Evolutionary conservation across 2,888 invertebrate genomes (phyloP).

Genomic region (Pecten maximus): DNA sequence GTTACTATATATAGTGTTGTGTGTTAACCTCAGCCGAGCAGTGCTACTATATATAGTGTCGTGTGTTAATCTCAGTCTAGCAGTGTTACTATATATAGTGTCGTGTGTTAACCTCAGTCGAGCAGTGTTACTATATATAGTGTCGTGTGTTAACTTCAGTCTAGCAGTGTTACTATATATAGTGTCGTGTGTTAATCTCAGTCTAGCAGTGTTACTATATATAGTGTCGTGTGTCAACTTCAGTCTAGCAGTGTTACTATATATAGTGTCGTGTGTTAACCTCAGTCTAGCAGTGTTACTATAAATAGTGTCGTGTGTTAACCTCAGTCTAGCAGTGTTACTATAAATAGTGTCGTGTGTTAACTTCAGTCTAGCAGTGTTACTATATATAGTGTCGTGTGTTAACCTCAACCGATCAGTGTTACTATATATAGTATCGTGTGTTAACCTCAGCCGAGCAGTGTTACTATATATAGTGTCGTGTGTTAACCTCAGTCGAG

Average conservation of each 20-base stretch:
- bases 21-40: background rate
- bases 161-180: background rate
- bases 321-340: background rate
- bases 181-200: background rate
- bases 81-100: background rate
- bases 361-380: background rate
- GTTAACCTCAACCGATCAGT: background rate
- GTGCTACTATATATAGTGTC: background rate
- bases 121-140: background rate
- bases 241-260: too few species aligned
- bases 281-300: too few species aligned
- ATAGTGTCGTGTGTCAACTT: background rate
- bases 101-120: background rate
- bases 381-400: background rate
- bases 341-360: background rate
- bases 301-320: background rate
- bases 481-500: background rate
- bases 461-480: background rate
- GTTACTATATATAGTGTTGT: background rate
- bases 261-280: background rate
- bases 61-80: background rate
- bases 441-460: background rate
- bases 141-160: background rate
- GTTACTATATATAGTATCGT: background rate
- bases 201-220: background rate